These are phyloP conservation scores for Trissoscelio sp. DNA, from an alignment of 2,888 invertebrate genomes.

Conservation along the genomic window DNA sequence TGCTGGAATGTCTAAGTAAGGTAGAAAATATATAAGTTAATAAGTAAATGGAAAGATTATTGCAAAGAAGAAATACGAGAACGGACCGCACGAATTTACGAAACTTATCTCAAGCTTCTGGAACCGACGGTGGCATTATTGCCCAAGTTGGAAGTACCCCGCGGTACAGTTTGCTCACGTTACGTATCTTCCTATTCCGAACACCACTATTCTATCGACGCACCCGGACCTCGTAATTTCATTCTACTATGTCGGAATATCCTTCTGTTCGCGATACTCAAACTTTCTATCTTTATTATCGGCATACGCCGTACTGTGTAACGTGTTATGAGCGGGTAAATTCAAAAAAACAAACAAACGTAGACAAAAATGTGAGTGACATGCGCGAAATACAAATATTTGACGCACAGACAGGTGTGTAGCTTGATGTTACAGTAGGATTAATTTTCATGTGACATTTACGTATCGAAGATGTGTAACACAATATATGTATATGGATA, in stretches of 20 bases:
- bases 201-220: conserved; percentile 54
- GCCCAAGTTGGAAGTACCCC: conserved; percentile 78
- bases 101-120: conserved; percentile 75
- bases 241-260: conserved; percentile 63
- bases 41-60: conserved; percentile 74
- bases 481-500: too few species aligned
- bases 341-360: conserved; percentile 31
- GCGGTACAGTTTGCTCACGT: conserved; percentile 59
- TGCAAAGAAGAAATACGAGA: conserved; percentile 54
- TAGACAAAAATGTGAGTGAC: conserved; percentile 4
- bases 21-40: conserved; percentile 68
- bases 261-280: conserved; percentile 69
- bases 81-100: conserved; percentile 75
- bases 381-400: conserved; percentile 9
- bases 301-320: conserved; percentile 46
- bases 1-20: not conserved
- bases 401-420: not conserved
- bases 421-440: conserved; percentile 19
- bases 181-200: conserved; percentile 70
- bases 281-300: conserved; percentile 69
- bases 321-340: conserved; percentile 62
- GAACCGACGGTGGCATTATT: conserved; percentile 79
- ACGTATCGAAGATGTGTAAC: not conserved
- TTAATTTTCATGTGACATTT: conserved; percentile 40
- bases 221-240: conserved; percentile 44